phyloP scores from a whole-genome alignment of 2,888 invertebrate species.

The Himalopsyche tibetana region DNA sequence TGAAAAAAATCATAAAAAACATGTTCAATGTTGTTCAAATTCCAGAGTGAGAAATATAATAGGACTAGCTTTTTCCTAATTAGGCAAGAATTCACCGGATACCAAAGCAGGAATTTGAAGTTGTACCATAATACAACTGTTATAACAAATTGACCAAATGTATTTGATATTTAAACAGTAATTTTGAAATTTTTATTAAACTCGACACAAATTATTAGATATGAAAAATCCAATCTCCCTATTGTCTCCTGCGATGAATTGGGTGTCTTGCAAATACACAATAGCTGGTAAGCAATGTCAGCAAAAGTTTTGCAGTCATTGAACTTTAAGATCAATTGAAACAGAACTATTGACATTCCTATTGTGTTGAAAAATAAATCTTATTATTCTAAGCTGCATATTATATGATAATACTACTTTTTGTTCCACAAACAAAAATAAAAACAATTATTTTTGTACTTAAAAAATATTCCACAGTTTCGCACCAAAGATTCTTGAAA shows the following conservation, averaged over 20 bases:
- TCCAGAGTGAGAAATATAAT: neutral
- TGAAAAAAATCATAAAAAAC: constrained; percentile 1
- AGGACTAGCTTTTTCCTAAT: constrained; percentile 3
- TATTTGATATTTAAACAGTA: no score
- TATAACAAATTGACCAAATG: no score
- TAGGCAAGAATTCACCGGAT: neutral
- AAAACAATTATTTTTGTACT: constrained; percentile 1
- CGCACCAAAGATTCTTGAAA: constrained; percentile 28
- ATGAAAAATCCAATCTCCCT: no score
- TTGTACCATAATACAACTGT: no score
- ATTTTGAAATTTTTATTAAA: no score
- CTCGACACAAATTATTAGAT: no score
- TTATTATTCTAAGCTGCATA: neutral
- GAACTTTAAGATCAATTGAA: neutral
- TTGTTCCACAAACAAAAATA: neutral
- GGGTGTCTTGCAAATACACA: neutral
- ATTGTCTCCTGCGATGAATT: no score
- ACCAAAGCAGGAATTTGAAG: neutral
- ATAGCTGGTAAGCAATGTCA: neutral
- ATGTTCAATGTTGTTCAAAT: constrained; percentile 3
- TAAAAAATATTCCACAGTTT: neutral
- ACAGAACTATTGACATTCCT: neutral
- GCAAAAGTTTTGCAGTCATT: neutral
- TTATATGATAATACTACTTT: neutral
- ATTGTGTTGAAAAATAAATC: neutral